Conservation (phyloP, 2,797 vertebrate genomes). For the Phataginus tricuspis region DNA sequence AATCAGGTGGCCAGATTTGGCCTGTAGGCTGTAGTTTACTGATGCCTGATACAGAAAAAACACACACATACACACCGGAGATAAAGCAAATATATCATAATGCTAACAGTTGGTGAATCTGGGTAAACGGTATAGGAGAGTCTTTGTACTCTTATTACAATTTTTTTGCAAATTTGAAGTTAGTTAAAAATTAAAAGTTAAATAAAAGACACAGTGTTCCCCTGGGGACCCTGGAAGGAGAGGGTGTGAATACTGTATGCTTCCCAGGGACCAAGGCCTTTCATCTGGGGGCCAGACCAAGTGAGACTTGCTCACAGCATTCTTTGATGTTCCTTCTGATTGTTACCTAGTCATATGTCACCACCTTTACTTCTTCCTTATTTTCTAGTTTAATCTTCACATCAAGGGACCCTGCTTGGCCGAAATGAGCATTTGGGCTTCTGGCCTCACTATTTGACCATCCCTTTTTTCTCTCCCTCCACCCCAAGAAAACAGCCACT, state of each 20-base stretch:
- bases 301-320: background rate
- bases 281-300: background rate
- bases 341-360: background rate
- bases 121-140: background rate
- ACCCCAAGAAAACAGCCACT: background rate
- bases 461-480: background rate
- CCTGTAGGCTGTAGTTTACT: background rate
- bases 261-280: background rate
- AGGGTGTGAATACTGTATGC: background rate
- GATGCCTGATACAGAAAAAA: background rate
- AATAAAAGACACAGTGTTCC: background rate
- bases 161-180: background rate
- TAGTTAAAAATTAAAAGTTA: background rate
- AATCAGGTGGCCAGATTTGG: background rate
- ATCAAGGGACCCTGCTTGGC: background rate
- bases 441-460: background rate
- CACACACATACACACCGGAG: background rate
- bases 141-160: background rate
- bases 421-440: background rate
- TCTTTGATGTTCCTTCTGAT: background rate
- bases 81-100: background rate
- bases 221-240: background rate
- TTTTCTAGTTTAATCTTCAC: background rate
- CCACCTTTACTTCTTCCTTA: background rate
- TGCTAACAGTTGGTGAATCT: background rate